Base-by-base conservation (phyloP, 2,113 vertebrate genomes). In the Pteropus alecto region DNA sequence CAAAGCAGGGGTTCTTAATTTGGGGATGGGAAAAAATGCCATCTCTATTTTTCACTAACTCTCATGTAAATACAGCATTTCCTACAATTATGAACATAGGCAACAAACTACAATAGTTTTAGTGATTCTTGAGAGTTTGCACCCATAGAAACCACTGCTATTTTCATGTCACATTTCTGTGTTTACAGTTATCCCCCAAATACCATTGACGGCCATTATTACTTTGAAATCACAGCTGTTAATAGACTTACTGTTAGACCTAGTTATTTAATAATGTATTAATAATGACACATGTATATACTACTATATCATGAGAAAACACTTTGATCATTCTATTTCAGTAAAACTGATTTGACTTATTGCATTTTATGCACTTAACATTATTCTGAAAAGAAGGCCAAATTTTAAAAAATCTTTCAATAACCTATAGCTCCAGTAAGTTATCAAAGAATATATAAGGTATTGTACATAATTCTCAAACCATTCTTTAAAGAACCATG, bases 11-110 rank as follows among this genome's bases (percentile, higher is more conserved):
- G 18, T 90, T 86, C 35, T 83, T 84, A 56, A 73, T 22, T 22
- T 48, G 43, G n/a, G 16, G 19, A 33, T 74, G 6, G 71, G 63
- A 84, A 91, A 87, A 84, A n/a, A 3, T 74, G 16, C 48, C 26
- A 61, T 63, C 46, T 95, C 92, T 63, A 24, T 26, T 83, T 87
- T 96, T 90, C 30, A 93, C 28, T 30, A 91, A 91, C 12, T 91
- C 7, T 61, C 15, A 61, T 51, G 26, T 18, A 71, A 88, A 51
- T 68, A 68, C 33, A 85, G 38, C 13, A 26, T 84, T 91, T 78
- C 43, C 15, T 85, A 85, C 1, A 46, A 43, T 65, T 83, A 74
- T 70, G 10, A 88, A 84, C 56, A 65, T 1, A 58, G 16, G 46
- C 11, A 82, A 87, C 5, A 92, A 82, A 83, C 13, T 26, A 63